phyloP scores from a whole-genome alignment of 2,888 invertebrate genomes.

The Stenodema calcarata region DNA sequence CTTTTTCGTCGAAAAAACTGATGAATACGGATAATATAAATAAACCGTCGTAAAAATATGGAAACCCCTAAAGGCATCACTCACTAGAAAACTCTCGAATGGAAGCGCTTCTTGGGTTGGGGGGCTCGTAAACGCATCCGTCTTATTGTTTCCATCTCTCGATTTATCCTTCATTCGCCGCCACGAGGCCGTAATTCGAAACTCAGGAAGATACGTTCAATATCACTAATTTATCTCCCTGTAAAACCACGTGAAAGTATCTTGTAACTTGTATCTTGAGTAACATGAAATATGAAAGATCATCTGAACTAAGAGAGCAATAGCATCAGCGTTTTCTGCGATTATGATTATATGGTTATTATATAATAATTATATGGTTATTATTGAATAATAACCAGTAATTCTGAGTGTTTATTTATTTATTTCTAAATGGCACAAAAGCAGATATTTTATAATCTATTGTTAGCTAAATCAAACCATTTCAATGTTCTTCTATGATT shows the following conservation, averaged over 20 bases:
- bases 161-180: not conserved
- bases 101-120: not conserved
- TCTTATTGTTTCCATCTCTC: not conserved
- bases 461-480: no score
- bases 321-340: no score
- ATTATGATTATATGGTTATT: no score
- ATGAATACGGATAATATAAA: constrained; percentile 13
- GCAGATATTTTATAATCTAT: no score
- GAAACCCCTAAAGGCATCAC: not conserved
- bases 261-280: no score
- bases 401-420: no score
- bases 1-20: not conserved
- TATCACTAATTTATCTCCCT: not conserved
- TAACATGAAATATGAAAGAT: no score
- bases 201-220: not conserved
- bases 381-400: no score
- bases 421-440: no score
- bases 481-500: no score
- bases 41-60: not conserved
- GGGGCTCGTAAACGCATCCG: not conserved
- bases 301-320: no score
- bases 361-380: no score
- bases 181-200: not conserved
- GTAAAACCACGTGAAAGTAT: not conserved
- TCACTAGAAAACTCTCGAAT: not conserved